Evolutionary conservation across 2,113 vertebrate genomes (phyloP).

Genomic region (Pluvianellus socialis): DNA sequence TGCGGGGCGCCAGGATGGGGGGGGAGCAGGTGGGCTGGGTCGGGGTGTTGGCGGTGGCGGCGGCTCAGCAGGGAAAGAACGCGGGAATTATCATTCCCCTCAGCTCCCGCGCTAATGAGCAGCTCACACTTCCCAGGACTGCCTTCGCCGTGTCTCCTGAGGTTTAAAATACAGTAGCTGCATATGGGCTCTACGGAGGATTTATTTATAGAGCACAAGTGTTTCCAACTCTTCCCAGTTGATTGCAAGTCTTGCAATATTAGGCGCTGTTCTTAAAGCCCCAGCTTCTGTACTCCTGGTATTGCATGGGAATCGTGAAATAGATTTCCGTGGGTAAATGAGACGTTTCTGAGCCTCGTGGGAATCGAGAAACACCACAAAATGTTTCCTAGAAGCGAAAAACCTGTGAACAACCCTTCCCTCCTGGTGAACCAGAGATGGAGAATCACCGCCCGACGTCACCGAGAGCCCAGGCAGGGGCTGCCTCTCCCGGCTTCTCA

Average conservation of each 20-base stretch:
- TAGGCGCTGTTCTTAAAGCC: neutral
- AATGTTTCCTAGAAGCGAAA: neutral
- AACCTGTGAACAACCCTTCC: neutral
- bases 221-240: neutral
- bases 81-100: neutral
- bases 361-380: neutral
- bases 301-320: neutral
- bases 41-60: neutral
- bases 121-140: neutral
- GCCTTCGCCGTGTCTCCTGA: neutral
- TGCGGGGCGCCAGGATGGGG: accelerated
- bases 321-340: accelerated
- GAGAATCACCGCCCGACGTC: accelerated
- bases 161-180: neutral
- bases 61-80: neutral
- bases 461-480: neutral
- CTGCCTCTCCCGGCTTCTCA: too few relatives aligned
- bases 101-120: neutral
- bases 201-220: neutral
- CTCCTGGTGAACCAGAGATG: accelerated
- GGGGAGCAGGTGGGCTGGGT: neutral
- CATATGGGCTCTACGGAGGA: neutral
- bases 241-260: neutral
- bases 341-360: accelerated
- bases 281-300: neutral